phyloP scores from a whole-genome alignment of 1,140 invertebrate species.

The Popillia japonica region DNA sequence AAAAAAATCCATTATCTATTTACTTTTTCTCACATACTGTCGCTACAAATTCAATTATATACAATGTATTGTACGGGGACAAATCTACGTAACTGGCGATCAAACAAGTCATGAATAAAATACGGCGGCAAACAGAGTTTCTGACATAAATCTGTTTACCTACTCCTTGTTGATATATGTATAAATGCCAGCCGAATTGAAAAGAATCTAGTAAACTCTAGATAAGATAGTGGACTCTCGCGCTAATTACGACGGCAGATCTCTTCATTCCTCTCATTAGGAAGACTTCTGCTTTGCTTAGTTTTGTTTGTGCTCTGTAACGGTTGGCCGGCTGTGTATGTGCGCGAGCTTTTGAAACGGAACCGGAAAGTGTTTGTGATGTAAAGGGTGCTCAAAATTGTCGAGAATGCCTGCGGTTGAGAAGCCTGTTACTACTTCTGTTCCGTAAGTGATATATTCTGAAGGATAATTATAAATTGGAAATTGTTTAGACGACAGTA shows the following conservation, averaged over 20 bases:
- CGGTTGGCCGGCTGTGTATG: background rate
- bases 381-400: background rate
- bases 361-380: background rate
- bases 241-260: background rate
- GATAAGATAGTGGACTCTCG: slow-evolving; percentile 13
- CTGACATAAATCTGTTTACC: background rate
- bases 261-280: background rate
- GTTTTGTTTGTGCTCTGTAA: background rate
- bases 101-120: slow-evolving; percentile 19
- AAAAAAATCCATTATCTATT: background rate
- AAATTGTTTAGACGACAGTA: too few species aligned
- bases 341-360: background rate
- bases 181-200: background rate
- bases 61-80: background rate
- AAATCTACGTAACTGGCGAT: background rate
- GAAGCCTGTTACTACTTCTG: background rate
- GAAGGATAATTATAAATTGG: too few species aligned
- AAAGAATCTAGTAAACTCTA: background rate
- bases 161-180: background rate
- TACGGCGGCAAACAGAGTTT: background rate
- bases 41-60: background rate
- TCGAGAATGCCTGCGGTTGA: background rate
- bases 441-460: background rate
- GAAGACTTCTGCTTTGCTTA: background rate
- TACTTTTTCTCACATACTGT: background rate